Evolutionary conservation across 2,888 invertebrate genomes (phyloP).

Genomic region (Bellardia bayeri): DNA sequence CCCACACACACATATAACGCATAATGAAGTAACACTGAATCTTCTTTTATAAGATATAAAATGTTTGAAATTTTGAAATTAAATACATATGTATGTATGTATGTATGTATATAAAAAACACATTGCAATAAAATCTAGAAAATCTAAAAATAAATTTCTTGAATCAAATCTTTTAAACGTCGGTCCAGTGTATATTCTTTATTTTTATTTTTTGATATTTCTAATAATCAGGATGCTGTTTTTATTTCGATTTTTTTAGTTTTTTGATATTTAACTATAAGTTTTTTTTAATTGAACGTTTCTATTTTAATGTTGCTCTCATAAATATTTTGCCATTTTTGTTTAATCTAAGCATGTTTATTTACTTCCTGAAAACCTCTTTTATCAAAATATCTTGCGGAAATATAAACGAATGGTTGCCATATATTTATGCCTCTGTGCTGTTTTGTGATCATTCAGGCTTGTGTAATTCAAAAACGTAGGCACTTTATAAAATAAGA

Average conservation of each 20-base stretch:
- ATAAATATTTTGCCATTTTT: neutral
- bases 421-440: too few relatives aligned
- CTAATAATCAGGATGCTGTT: neutral
- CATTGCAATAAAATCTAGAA: neutral
- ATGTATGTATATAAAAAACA: neutral
- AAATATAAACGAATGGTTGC: too few relatives aligned
- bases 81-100: neutral
- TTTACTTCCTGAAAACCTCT: neutral
- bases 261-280: neutral
- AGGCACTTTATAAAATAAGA: too few relatives aligned
- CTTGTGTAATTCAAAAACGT: too few relatives aligned
- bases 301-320: neutral
- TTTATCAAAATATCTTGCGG: neutral
- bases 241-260: neutral
- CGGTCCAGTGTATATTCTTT: slow-evolving; percentile 17
- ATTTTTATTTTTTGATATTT: neutral
- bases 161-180: slow-evolving; percentile 19
- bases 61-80: neutral
- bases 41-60: slow-evolving; percentile 6
- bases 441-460: too few relatives aligned
- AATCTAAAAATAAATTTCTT: neutral
- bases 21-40: slow-evolving; percentile 34
- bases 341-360: neutral
- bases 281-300: neutral
- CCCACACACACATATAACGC: slow-evolving; percentile 27